Conservation (phyloP, 2,888 invertebrate genomes). For the Eurois occulta region DNA sequence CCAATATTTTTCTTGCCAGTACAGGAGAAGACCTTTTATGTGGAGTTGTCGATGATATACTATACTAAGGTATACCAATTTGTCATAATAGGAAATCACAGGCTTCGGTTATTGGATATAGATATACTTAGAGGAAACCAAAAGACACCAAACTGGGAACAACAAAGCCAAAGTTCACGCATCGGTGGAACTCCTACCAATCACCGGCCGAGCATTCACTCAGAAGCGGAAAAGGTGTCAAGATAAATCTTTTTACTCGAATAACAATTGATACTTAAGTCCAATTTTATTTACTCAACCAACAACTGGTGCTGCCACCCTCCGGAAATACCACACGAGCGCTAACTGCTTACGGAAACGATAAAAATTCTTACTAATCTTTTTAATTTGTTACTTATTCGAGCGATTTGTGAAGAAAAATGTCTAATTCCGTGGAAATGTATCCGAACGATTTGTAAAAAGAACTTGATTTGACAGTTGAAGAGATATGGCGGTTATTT, state of each 20-base stretch:
- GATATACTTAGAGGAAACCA: not conserved
- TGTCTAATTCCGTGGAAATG: slow-evolving; percentile 54
- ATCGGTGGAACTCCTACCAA: slow-evolving; percentile 27
- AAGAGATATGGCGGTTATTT: slow-evolving; percentile 66
- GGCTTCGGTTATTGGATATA: not conserved
- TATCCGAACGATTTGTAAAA: slow-evolving; percentile 55
- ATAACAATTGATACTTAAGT: slow-evolving; percentile 62
- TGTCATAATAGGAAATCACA: not conserved
- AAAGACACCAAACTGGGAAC: slow-evolving; percentile 4
- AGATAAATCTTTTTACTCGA: slow-evolving; percentile 58
- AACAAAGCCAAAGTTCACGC: slow-evolving; percentile 27
- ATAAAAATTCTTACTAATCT: slow-evolving; percentile 80
- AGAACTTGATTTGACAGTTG: slow-evolving; percentile 63
- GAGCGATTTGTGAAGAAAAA: slow-evolving; percentile 70
- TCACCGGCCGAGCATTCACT: slow-evolving; percentile 29
- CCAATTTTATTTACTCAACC: slow-evolving; percentile 59
- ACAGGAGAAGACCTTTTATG: not conserved
- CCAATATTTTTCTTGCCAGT: not conserved
- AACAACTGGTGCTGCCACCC: slow-evolving; percentile 60
- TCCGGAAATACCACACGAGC: slow-evolving; percentile 73
- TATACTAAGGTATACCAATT: not conserved
- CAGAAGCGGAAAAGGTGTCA: slow-evolving; percentile 58
- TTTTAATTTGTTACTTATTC: slow-evolving; percentile 71
- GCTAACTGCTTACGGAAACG: slow-evolving; percentile 78
- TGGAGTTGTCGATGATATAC: not conserved